These are phyloP conservation scores for Eidolon helvum DNA, from an alignment of 2,113 vertebrate genomes.

Conservation along the genomic window DNA sequence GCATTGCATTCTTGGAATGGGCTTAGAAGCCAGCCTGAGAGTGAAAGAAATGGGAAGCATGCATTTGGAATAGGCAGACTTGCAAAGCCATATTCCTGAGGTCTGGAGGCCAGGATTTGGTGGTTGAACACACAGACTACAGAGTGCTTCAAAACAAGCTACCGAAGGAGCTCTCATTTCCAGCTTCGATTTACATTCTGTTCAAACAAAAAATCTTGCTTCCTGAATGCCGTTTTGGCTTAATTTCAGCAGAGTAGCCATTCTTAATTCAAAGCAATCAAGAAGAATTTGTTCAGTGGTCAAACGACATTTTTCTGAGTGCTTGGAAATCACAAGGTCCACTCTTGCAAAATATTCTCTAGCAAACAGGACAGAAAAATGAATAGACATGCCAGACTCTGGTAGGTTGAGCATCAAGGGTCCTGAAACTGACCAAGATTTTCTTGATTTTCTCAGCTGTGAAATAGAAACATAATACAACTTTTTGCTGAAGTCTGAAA, in stretches of 20 bases:
- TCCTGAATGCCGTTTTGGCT: slow-evolving; percentile 55
- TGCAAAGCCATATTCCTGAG: slow-evolving; percentile 40
- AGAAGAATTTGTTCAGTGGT: slow-evolving; percentile 56
- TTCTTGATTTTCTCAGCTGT: not conserved
- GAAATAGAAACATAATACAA: not conserved
- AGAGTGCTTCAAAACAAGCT: not conserved
- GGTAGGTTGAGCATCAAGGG: not conserved
- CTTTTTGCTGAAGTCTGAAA: not conserved
- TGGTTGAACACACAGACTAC: not conserved
- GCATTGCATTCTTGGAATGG: slow-evolving; percentile 59
- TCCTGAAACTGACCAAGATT: not conserved
- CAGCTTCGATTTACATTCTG: slow-evolving; percentile 38
- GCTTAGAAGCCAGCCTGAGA: slow-evolving; percentile 40
- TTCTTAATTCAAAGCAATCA: slow-evolving; percentile 63
- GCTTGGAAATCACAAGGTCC: slow-evolving; percentile 46
- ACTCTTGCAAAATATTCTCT: slow-evolving; percentile 33
- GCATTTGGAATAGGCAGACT: slow-evolving; percentile 24
- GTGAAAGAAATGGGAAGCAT: slow-evolving; percentile 20
- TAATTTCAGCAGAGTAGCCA: slow-evolving; percentile 53
- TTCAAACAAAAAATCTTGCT: slow-evolving; percentile 59
- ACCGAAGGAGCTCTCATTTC: not conserved
- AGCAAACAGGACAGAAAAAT: slow-evolving; percentile 16
- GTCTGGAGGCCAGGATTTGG: slow-evolving; percentile 46
- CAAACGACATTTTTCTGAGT: slow-evolving; percentile 51
- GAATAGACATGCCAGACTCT: not conserved